Conservation (phyloP, 2,888 invertebrate genomes). For the Ectropis crepuscularia region DNA sequence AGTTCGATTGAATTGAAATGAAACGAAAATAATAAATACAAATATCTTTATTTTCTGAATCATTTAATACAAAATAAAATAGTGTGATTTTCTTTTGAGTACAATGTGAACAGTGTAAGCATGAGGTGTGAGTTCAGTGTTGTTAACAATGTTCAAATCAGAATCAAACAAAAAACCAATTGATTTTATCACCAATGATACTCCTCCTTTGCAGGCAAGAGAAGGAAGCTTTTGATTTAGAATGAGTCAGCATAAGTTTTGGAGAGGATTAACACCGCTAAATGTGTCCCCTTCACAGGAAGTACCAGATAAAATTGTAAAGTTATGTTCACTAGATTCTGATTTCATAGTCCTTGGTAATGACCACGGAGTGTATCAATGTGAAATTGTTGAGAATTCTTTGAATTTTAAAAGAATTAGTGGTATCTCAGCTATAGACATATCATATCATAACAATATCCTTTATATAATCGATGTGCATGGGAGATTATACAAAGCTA, state of each 20-base stretch:
- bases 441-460: slow-evolving; percentile 85
- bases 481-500: slow-evolving; percentile 85
- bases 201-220: slow-evolving; percentile 51
- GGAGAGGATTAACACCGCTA: slow-evolving; percentile 73
- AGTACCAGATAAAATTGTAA: slow-evolving; percentile 78
- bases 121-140: slow-evolving; percentile 16
- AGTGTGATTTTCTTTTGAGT: not conserved
- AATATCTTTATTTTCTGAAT: no score
- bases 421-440: slow-evolving; percentile 85
- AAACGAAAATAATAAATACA: no score
- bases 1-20: no score
- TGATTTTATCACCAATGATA: slow-evolving; percentile 53
- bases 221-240: slow-evolving; percentile 57
- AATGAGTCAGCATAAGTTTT: slow-evolving; percentile 81
- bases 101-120: not conserved
- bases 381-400: slow-evolving; percentile 67
- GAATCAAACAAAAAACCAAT: slow-evolving; percentile 24
- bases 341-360: slow-evolving; percentile 76
- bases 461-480: slow-evolving; percentile 86
- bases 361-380: slow-evolving; percentile 77
- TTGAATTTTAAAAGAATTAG: slow-evolving; percentile 77
- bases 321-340: slow-evolving; percentile 68
- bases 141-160: slow-evolving; percentile 34
- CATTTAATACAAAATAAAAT: no score
- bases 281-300: slow-evolving; percentile 64